These are phyloP conservation scores for Pipa parva DNA, from an alignment of 2,113 vertebrate species.

Conservation along the genomic window DNA sequence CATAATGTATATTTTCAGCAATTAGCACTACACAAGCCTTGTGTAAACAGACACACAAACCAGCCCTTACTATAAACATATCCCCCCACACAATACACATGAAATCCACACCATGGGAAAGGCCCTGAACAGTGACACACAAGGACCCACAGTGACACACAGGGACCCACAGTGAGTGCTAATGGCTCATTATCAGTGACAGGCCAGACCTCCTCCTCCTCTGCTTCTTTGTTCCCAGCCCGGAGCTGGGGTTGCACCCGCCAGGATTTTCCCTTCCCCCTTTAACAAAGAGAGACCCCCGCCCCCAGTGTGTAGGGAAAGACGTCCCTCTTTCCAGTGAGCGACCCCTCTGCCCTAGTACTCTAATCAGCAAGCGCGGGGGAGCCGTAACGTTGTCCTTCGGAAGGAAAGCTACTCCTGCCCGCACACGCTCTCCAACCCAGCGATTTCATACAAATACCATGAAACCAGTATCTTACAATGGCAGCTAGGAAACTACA, in stretches of 20 bases:
- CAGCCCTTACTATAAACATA: not conserved
- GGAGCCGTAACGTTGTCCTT: too few relatives aligned
- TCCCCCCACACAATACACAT: constrained; percentile 6
- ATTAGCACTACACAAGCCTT: constrained; percentile 4
- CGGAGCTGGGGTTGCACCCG: constrained; percentile 47
- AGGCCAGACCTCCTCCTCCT: not conserved
- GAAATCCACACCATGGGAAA: not conserved
- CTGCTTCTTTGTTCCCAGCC: constrained; percentile 33
- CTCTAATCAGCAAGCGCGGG: too few relatives aligned
- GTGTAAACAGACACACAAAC: constrained; percentile 3
- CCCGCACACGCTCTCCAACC: too few relatives aligned
- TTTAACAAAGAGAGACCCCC: constrained; percentile 11
- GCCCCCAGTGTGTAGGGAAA: constrained; percentile 9
- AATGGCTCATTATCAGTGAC: constrained; percentile 35
- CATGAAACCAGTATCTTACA: too few relatives aligned
- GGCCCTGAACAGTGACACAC: constrained; percentile 7
- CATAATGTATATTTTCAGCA: not conserved
- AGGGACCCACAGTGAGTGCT: constrained; percentile 7
- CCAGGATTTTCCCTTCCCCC: constrained; percentile 31
- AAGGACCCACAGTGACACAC: not conserved
- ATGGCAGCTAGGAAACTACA: too few relatives aligned
- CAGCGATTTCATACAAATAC: too few relatives aligned
- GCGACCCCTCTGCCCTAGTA: not conserved
- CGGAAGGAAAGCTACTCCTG: too few relatives aligned
- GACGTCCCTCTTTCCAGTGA: not conserved